Evolutionary conservation across 2,797 vertebrate species (phyloP), one percentile per base, ranked within the genome.

Genomic region (Amazonetta brasiliensis): DNA sequence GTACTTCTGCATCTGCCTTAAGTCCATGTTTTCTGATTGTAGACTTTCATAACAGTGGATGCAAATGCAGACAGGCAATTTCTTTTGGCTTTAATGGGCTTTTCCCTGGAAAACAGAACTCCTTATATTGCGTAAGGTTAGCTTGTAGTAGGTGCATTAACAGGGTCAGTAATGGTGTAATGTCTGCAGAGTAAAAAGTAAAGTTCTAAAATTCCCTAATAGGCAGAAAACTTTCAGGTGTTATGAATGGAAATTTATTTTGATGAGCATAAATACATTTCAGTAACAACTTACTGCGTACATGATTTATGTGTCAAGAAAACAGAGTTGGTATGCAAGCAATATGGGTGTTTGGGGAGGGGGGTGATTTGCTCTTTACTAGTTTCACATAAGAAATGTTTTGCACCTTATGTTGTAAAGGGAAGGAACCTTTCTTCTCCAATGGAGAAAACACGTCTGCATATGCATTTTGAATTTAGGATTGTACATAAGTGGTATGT

Each of bases 311-410:
- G 18, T 62, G 19, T 37, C 75, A 83, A 78, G 76, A 94, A 78
- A 91, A 21, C 46, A 66, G 4, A 20, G 25, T 46, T 60, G 23
- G 2, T 68, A 72, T 43, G 23, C 22, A 80, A 86, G 56, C 48
- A 48, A 18, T 13, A 43, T 1, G 3, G 4, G 1, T 0, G 0
- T 67, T 92, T 79, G 0, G 1, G 66, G 46, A 68, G 31, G n/a
- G 28, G 6, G 3, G 1, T 19, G 9, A 7, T 44, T 91, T 85
- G 37, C 8, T 72, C 23, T 77, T 79, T 68, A 6, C 16, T 48
- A 11, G 8, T 41, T 66, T 80, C 21, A 30, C 13, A 7, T 30
- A 43, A 31, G 33, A 44, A 22, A 18, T 21, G 23, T 25, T 83
- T 87, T 68, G 9, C 5, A n/a, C 44, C 7, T 1, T 12, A 0